Percentiles rank a stretch among this genome's conserved stretches.
Evolutionary conservation across 2,888 invertebrate genomes (phyloP).

Genomic region (Stictocephala bisonia): DNA sequence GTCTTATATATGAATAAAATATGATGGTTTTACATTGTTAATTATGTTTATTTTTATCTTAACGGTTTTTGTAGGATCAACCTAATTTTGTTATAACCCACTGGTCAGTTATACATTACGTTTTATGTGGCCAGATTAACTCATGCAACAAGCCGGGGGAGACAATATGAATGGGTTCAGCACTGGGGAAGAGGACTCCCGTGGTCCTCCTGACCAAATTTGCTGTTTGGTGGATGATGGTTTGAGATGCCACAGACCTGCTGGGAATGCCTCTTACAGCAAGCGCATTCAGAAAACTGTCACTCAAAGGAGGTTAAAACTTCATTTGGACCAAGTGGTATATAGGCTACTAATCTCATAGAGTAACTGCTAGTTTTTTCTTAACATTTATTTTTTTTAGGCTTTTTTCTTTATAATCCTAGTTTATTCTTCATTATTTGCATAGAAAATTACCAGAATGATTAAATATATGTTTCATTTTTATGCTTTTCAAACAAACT

Average conservation of each 20-base stretch:
- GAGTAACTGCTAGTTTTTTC: not conserved
- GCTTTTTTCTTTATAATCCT: no score
- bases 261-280: slow-evolving; percentile 96
- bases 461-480: no score
- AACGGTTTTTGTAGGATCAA: not conserved
- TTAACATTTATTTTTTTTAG: no score
- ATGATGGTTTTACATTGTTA: not conserved
- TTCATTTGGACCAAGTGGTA: slow-evolving; percentile 85
- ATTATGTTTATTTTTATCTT: not conserved
- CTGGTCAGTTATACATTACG: no score
- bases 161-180: slow-evolving; percentile 86
- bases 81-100: no score
- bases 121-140: no score
- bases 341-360: slow-evolving; percentile 59
- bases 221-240: slow-evolving; percentile 94
- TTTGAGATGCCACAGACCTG: slow-evolving; percentile 86
- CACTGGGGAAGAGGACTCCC: slow-evolving; percentile 90
- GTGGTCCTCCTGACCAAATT: slow-evolving; percentile 87
- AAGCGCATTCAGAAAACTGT: slow-evolving; percentile 97
- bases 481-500: no score
- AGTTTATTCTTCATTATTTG: no score
- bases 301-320: slow-evolving; percentile 87
- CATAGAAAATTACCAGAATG: no score
- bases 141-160: slow-evolving; percentile 48
- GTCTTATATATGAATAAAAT: not conserved